Evolutionary conservation across 1,140 invertebrate genomes (phyloP), one percentile per base, ranked within the genome.

Genomic region (Halyomorpha halys): DNA sequence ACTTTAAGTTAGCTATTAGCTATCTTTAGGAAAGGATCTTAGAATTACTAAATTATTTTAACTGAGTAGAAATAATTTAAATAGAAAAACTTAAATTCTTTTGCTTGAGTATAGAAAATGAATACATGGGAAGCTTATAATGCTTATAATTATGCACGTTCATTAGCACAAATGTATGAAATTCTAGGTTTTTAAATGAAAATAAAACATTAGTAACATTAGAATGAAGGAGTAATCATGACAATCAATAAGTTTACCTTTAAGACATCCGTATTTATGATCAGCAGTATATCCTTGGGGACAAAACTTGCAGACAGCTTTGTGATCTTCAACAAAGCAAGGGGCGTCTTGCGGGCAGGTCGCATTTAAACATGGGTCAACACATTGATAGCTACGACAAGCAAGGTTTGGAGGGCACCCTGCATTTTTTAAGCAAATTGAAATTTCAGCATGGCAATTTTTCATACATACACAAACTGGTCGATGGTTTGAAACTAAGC

Each of bases 221-320:
- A 39, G 34, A 39, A 39, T 11, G 1, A 56, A 11, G 53, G 53
- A 56, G 53, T 56, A 23, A 56, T 25, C 23, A 56, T 56, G 53
- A 56, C 53, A 56, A 25, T 23, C 53, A 56, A 56, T 25, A 11
- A 4, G 19, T 21, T 90, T 93, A 93, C 91, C 91, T 93, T 92
- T 91, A 78, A 90, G 84, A 82, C 90, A 94, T 86, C 90, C 90
- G 82, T 87, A 87, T 82, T 86, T 87, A 76, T 84, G 80, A 79
- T 92, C 90, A 77, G 86, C 82, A 80, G 85, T 83, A 82, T 88
- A 92, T 81, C 90, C 90, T 76, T 81, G 81, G 73, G 90, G 90
- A 83, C 91, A 94, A 83, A 91, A 92, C 83, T 91, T 91, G 87
- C 91, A 93, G 75, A 90, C 85, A 68, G 90, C 86, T 79, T 87